These are phyloP conservation scores for Motacilla alba DNA, from an alignment of 2,113 vertebrate genomes.

Conservation along the genomic window DNA sequence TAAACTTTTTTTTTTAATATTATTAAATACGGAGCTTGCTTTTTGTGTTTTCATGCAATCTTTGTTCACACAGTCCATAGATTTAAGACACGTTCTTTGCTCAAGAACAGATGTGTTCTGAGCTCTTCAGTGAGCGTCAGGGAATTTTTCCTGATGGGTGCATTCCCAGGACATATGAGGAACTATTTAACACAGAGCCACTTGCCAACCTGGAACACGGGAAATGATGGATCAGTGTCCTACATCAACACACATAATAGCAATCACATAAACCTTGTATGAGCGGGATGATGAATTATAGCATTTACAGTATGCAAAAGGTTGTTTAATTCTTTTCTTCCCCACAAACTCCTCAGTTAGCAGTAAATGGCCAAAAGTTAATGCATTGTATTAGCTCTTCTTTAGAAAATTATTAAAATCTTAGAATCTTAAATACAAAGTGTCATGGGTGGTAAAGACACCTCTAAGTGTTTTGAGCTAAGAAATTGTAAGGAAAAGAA, in stretches of 20 bases:
- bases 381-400: background rate
- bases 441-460: background rate
- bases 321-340: background rate
- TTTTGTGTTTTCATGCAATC: background rate
- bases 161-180: background rate
- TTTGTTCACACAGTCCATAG: background rate
- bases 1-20: background rate
- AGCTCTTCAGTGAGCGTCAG: background rate
- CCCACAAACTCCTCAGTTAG: background rate
- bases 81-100: background rate
- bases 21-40: background rate
- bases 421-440: background rate
- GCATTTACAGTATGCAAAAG: background rate
- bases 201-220: background rate
- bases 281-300: constrained; percentile 15
- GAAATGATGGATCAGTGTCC: constrained; percentile 30
- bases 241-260: background rate
- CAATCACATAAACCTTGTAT: constrained; percentile 16
- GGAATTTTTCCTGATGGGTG: background rate
- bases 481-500: background rate
- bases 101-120: background rate
- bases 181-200: background rate
- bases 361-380: background rate
- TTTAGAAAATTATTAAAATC: background rate
- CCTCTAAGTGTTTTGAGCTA: background rate